A percentile compares a stretch with the other conserved stretches of the same genome.
These are phyloP conservation scores for Taenaris catops DNA, from an alignment of 2,888 invertebrate species.

Conservation along the genomic window DNA sequence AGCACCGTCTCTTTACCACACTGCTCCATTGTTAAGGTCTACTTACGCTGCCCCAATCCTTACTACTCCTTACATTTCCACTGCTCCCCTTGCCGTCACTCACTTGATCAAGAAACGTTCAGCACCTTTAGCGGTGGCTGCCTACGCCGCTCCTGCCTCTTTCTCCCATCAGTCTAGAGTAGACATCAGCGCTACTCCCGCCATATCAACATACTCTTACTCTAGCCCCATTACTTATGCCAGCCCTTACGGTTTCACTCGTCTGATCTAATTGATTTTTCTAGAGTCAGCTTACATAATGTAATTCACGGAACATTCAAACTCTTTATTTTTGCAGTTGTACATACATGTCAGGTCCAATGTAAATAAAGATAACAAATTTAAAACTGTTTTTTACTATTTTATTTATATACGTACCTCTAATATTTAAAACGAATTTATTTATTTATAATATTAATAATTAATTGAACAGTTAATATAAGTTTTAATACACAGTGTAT, in stretches of 20 bases:
- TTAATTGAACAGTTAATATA: too few species aligned
- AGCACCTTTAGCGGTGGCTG: slow-evolving; percentile 29
- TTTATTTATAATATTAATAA: too few species aligned
- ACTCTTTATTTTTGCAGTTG: too few species aligned
- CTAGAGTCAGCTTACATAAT: background rate
- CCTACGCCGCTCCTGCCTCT: slow-evolving; percentile 41
- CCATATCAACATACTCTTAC: slow-evolving; percentile 34
- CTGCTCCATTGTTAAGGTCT: slow-evolving; percentile 36
- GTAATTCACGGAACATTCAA: too few species aligned
- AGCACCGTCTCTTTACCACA: slow-evolving; percentile 21
- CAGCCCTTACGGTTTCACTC: slow-evolving; percentile 22
- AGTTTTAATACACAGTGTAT: too few species aligned
- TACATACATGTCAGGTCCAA: slow-evolving; percentile 11
- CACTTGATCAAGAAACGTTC: slow-evolving; percentile 55
- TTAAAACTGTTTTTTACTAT: slow-evolving; percentile 9
- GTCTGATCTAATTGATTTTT: slow-evolving; percentile 1
- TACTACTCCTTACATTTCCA: slow-evolving; percentile 38
- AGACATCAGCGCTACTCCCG: slow-evolving; percentile 35
- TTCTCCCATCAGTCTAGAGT: slow-evolving; percentile 43
- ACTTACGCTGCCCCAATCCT: slow-evolving; percentile 37
- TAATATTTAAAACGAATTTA: too few species aligned
- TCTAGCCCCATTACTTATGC: slow-evolving; percentile 30
- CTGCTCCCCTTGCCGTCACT: slow-evolving; percentile 36
- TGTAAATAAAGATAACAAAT: slow-evolving; percentile 17
- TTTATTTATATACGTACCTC: too few species aligned